phyloP scores from a whole-genome alignment of 2,797 vertebrate species.

The Melopsittacus undulatus region DNA sequence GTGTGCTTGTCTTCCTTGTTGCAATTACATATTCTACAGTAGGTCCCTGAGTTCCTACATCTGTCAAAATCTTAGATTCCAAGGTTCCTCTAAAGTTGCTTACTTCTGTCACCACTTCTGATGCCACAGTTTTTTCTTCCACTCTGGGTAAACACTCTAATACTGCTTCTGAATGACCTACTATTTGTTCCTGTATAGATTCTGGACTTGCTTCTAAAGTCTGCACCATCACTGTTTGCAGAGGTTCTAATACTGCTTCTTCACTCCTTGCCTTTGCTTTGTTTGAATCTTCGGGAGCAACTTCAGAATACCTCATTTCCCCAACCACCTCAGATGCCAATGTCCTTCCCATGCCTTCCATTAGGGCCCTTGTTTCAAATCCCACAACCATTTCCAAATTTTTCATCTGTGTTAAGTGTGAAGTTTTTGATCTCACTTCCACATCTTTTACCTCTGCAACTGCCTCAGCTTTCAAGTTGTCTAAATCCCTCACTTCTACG shows the following conservation, averaged over 20 bases:
- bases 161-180: neutral
- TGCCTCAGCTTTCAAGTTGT: neutral
- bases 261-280: neutral
- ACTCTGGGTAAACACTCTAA: neutral
- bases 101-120: neutral
- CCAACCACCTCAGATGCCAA: neutral
- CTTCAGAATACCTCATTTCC: neutral
- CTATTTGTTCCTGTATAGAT: neutral
- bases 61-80: neutral
- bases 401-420: neutral
- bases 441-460: neutral
- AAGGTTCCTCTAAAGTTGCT: neutral
- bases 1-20: neutral
- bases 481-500: neutral
- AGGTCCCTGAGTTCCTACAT: slow-evolving; percentile 21
- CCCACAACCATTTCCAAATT: neutral
- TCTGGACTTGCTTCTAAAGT: neutral
- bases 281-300: neutral
- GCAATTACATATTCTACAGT: slow-evolving; percentile 7
- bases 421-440: neutral
- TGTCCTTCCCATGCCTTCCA: neutral
- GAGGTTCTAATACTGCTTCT: neutral
- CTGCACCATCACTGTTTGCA: neutral
- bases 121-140: neutral
- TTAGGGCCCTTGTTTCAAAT: neutral